These are phyloP conservation scores for Bombus pyrosoma DNA, from an alignment of 1,140 invertebrate species.

Conservation along the genomic window DNA sequence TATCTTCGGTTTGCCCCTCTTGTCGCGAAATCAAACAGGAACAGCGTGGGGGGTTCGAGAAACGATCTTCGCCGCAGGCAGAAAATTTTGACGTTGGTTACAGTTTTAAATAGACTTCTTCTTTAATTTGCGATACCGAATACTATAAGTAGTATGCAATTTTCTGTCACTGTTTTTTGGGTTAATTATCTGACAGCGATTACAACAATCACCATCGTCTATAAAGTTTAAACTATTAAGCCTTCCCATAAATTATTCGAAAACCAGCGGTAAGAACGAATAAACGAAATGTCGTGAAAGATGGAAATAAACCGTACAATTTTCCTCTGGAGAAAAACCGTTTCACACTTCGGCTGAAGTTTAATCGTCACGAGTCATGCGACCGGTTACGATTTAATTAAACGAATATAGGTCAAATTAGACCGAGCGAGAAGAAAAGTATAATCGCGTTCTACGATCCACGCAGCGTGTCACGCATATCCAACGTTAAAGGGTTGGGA, in stretches of 20 bases:
- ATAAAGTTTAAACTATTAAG: neutral
- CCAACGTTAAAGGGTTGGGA: slow-evolving; percentile 22
- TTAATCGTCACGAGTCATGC: slow-evolving; percentile 3
- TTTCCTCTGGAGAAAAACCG: neutral
- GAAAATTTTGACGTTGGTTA: neutral
- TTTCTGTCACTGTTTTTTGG: neutral
- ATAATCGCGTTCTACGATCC: neutral
- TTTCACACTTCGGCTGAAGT: slow-evolving; percentile 1
- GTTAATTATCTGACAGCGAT: neutral
- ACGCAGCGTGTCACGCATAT: slow-evolving; percentile 37
- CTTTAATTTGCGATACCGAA: neutral
- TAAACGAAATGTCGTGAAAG: neutral
- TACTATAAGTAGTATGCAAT: neutral
- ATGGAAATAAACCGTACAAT: slow-evolving; percentile 6
- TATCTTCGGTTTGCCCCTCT: slow-evolving; percentile 29
- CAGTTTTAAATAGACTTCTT: neutral
- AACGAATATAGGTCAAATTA: slow-evolving; percentile 45
- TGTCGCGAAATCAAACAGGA: slow-evolving; percentile 46
- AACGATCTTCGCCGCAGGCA: neutral
- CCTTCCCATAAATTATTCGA: neutral
- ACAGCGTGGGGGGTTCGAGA: neutral
- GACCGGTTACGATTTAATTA: slow-evolving; percentile 30
- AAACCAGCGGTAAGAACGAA: neutral
- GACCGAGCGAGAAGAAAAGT: neutral
- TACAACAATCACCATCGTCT: neutral